phyloP scores from a whole-genome alignment of 2,797 vertebrate genomes.

The Gymnocypris eckloni region DNA sequence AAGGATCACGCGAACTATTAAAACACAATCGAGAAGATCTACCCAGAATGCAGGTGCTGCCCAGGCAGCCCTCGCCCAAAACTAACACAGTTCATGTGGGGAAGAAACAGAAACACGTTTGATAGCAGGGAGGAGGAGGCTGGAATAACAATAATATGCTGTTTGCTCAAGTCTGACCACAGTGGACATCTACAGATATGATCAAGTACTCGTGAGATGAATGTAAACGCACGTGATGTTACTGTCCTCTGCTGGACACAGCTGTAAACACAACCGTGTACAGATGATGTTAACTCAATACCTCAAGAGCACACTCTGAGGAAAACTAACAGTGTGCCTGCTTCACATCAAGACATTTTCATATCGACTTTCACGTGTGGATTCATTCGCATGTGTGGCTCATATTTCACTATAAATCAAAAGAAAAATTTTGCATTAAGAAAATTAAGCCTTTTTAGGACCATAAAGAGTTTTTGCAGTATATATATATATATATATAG shows the following conservation, averaged over 20 bases:
- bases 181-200: no score
- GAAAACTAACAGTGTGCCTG: no score
- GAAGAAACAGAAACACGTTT: slow-evolving; percentile 47
- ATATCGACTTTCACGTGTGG: no score
- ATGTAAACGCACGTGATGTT: background rate
- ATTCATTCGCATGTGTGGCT: background rate
- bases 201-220: no score
- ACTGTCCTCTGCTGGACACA: slow-evolving; percentile 41
- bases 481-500: no score
- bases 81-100: slow-evolving; percentile 51
- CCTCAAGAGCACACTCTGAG: no score
- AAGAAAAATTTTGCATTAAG: no score
- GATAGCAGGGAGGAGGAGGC: slow-evolving; percentile 43
- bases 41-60: slow-evolving; percentile 30
- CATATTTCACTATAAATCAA: background rate
- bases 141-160: slow-evolving; percentile 45
- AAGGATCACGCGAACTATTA: slow-evolving; percentile 47
- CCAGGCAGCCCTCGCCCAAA: slow-evolving; percentile 43
- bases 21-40: slow-evolving; percentile 39
- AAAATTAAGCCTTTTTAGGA: background rate
- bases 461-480: background rate
- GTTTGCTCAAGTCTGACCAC: no score
- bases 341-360: no score
- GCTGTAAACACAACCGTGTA: background rate
- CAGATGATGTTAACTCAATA: background rate